phyloP scores from a whole-genome alignment of 2,888 invertebrate species.

The Diaphora mendica region DNA sequence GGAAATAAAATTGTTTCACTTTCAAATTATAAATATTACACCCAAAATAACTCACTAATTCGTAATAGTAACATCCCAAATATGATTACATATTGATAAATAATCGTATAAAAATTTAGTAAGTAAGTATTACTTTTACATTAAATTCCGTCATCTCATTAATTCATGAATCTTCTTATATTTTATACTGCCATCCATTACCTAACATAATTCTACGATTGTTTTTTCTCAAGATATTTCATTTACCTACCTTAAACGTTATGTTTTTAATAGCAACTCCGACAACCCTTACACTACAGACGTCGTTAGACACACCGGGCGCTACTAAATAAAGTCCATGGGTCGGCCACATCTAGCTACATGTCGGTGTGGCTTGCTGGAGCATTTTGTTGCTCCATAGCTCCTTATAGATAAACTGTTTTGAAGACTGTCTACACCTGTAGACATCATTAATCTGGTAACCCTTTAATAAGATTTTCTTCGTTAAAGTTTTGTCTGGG shows the following conservation, averaged over 20 bases:
- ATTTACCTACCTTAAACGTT: background rate
- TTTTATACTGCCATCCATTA: background rate
- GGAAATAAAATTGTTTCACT: background rate
- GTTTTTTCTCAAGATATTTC: background rate
- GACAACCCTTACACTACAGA: conserved; percentile 39
- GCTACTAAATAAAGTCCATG: conserved; percentile 50
- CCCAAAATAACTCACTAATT: no score
- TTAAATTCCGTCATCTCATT: background rate
- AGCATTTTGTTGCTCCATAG: conserved; percentile 9
- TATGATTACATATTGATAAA: no score
- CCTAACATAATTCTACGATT: background rate
- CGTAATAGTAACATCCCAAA: no score
- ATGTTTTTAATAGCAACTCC: background rate
- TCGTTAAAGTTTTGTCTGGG: background rate
- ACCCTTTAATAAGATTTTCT: conserved; percentile 19
- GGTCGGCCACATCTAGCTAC: conserved; percentile 43
- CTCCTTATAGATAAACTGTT: conserved; percentile 22
- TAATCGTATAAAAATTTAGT: no score
- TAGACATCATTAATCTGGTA: conserved; percentile 30
- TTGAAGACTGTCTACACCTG: conserved; percentile 34
- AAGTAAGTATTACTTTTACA: no score
- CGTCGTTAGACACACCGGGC: conserved; percentile 52
- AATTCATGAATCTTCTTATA: background rate
- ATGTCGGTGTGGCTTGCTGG: conserved; percentile 24
- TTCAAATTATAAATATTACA: no score